These are phyloP conservation scores for Drosophila chauvacae DNA, from an alignment of 1,140 invertebrate genomes.

Conservation along the genomic window DNA sequence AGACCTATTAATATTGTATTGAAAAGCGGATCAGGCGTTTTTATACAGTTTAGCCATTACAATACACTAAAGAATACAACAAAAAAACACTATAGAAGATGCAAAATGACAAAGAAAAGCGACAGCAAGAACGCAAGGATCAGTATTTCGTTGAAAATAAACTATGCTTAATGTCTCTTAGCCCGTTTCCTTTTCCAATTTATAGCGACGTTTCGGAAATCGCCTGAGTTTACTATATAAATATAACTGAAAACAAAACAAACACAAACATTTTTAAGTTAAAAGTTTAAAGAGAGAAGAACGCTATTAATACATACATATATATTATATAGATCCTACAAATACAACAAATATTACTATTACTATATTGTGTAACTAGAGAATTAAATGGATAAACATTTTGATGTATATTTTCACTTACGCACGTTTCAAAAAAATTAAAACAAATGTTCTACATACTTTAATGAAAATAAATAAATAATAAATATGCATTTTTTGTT, in stretches of 20 bases:
- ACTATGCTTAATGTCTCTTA: constrained; percentile 60
- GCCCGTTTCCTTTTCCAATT: constrained; percentile 63
- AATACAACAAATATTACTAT: constrained; percentile 73
- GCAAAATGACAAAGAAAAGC: constrained; percentile 76
- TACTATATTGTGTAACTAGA: constrained; percentile 77
- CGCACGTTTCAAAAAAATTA: constrained; percentile 70
- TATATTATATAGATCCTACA: constrained; percentile 59
- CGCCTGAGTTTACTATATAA: constrained; percentile 36
- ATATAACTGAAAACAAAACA: constrained; percentile 31
- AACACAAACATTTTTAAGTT: constrained; percentile 39
- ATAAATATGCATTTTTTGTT: constrained; percentile 6
- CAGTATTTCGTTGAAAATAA: constrained; percentile 75
- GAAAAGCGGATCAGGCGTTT: constrained; percentile 55
- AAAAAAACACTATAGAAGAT: constrained; percentile 10
- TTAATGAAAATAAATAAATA: constrained; percentile 69
- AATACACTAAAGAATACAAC: constrained; percentile 22
- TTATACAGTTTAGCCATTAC: constrained; percentile 73
- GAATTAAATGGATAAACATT: constrained; percentile 67
- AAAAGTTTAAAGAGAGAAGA: constrained; percentile 30
- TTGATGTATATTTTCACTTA: constrained; percentile 77
- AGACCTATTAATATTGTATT: constrained; percentile 52
- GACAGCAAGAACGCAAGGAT: constrained; percentile 65
- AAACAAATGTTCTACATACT: constrained; percentile 67
- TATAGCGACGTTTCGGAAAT: constrained; percentile 48
- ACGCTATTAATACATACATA: constrained; percentile 62